Base-by-base conservation (phyloP, 1,140 invertebrate genomes). In the Latrodectus geometricus region DNA sequence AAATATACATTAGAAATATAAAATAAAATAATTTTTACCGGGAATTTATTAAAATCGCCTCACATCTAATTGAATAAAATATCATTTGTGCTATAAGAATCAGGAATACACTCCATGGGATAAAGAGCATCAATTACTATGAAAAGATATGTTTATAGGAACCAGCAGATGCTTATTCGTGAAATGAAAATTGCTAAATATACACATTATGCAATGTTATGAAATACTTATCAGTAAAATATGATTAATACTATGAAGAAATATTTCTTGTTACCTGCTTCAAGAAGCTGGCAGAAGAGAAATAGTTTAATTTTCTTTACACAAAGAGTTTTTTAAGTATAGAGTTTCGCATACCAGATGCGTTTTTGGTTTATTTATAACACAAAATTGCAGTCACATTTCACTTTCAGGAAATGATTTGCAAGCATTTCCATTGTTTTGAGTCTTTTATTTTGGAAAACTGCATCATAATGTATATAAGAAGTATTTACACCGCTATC, bases 231-330 rank as follows among this genome's bases (percentile, higher is more conserved):
- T 15, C n/a, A 65, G 61, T 65, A 65, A 21, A 21, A 69, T 21
- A 69, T 20, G 9, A n/a, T 9, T 21, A n/a, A 21, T 69, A 69
- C 68, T 69, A 23, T 69, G 14, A 23, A 21, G 68, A 69, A 69
- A 69, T 23, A 21, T 69, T 69, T 65, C 61, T 15, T 15, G 61
- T 65, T 69, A 69, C 68, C 68, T 69, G n/a, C 21, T 69, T 21
- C 14, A 20, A 69, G 68, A 20, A 69, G 68, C 68, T 69, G 68
- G 21, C 11, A 21, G 35, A 23, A n/a, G 68, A 21, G 68, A 11
- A 20, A 69, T 23, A 69, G 14, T 69, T 69, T 21, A 11, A 21
- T 69, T 69, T 11, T 7, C 11, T n/a, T 4, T 7, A 69, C 68
- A 69, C 4, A 35, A 5, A 35, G 35, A 3, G 1, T 35, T 35